phyloP scores from a whole-genome alignment of 2,888 invertebrate species.

The Acleris literana region DNA sequence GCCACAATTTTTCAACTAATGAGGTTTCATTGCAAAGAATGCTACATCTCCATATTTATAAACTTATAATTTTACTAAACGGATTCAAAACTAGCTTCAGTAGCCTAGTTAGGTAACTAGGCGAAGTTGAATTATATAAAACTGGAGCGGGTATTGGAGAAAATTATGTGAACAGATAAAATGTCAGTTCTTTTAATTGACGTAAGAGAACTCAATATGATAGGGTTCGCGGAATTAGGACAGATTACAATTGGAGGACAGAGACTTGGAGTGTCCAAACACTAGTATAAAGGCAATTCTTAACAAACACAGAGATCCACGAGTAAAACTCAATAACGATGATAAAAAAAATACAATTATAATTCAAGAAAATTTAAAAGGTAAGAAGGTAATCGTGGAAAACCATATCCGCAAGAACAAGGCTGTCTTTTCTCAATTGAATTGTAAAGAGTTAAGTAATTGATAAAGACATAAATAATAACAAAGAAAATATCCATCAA shows the following conservation, averaged over 20 bases:
- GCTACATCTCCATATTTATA: slow-evolving; percentile 24
- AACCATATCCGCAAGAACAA: no score
- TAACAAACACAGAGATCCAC: no score
- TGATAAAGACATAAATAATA: no score
- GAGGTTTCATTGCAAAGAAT: slow-evolving; percentile 20
- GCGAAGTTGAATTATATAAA: slow-evolving; percentile 13
- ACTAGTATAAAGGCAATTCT: no score
- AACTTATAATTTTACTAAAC: slow-evolving; percentile 28
- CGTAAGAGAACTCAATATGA: slow-evolving; percentile 24
- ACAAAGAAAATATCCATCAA: no score
- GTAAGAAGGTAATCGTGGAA: no score
- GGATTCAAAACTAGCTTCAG: slow-evolving; percentile 28
- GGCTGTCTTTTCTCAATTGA: no score
- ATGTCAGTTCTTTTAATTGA: slow-evolving; percentile 27
- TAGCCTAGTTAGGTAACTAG: slow-evolving; percentile 19
- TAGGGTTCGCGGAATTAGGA: slow-evolving; percentile 17
- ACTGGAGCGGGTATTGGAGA: slow-evolving; percentile 17
- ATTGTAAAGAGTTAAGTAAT: no score
- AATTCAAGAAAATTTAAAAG: no score
- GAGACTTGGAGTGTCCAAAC: not conserved
- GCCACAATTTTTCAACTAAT: not conserved
- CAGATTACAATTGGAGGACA: slow-evolving; percentile 15
- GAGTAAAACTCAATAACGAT: no score
- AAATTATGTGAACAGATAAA: slow-evolving; percentile 26
- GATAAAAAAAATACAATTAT: no score